phyloP scores from a whole-genome alignment of 2,797 vertebrate genomes.

The Gadopsis marmoratus region DNA sequence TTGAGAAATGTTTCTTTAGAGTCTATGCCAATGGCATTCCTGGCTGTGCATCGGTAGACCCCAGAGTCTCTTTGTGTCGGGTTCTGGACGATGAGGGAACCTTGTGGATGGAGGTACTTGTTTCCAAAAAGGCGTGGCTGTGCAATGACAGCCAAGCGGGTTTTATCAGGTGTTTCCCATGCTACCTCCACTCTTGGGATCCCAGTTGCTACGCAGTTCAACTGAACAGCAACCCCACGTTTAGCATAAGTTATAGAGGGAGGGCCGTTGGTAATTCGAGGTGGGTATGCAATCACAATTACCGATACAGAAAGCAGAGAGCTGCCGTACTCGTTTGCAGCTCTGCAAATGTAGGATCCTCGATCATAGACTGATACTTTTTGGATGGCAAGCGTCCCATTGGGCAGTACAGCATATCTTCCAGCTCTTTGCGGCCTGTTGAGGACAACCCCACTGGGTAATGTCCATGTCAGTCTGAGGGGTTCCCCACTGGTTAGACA shows the following conservation, averaged over 20 bases:
- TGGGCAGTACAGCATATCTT: slow-evolving; percentile 86
- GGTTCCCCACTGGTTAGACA: slow-evolving; percentile 82
- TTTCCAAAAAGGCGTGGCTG: slow-evolving; percentile 91
- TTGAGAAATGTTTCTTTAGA: slow-evolving; percentile 91
- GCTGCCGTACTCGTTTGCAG: slow-evolving; percentile 86
- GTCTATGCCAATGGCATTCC: slow-evolving; percentile 90
- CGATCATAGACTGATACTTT: slow-evolving; percentile 90
- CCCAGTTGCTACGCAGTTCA: slow-evolving; percentile 89
- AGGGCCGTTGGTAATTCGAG: slow-evolving; percentile 90
- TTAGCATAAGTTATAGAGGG: slow-evolving; percentile 87
- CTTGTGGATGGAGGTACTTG: slow-evolving; percentile 92
- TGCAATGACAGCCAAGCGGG: slow-evolving; percentile 81
- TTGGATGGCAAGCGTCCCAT: slow-evolving; percentile 89
- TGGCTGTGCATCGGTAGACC: slow-evolving; percentile 92
- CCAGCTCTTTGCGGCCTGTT: slow-evolving; percentile 87
- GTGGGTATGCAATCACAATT: slow-evolving; percentile 89
- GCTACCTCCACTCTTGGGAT: slow-evolving; percentile 89
- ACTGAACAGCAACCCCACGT: slow-evolving; percentile 88
- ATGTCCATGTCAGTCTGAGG: slow-evolving; percentile 86
- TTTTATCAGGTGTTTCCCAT: slow-evolving; percentile 93
- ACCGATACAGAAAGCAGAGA: slow-evolving; percentile 84
- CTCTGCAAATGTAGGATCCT: slow-evolving; percentile 90
- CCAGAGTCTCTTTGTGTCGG: slow-evolving; percentile 87
- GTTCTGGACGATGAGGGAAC: slow-evolving; percentile 92
- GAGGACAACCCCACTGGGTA: slow-evolving; percentile 89